phyloP scores from a whole-genome alignment of 2,113 vertebrate species.

The Nettapus auritus region DNA sequence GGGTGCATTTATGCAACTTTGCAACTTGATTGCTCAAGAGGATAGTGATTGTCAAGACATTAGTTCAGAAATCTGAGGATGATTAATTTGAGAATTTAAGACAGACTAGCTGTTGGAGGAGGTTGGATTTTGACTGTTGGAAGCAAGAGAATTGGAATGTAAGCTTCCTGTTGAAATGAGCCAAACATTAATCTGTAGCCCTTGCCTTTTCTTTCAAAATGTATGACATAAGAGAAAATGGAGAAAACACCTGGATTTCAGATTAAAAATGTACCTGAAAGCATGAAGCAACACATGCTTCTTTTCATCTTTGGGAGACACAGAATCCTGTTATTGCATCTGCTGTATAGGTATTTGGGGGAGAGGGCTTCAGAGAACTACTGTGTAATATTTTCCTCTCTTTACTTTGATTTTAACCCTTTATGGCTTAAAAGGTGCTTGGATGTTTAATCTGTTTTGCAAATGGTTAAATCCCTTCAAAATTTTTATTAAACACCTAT shows the following conservation, averaged over 20 bases:
- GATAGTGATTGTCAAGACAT: not conserved
- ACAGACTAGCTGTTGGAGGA: not conserved
- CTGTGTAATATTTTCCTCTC: not conserved
- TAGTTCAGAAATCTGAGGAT: not conserved
- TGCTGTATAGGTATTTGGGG: not conserved
- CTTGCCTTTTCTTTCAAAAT: not conserved
- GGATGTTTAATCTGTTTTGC: not conserved
- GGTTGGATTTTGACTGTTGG: not conserved
- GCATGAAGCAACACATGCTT: not conserved
- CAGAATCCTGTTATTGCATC: not conserved
- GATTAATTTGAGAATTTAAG: not conserved
- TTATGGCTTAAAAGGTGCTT: not conserved
- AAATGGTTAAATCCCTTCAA: not conserved
- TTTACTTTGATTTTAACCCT: not conserved
- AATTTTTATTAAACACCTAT: not conserved
- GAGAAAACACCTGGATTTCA: not conserved
- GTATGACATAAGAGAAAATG: accelerated
- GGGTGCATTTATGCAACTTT: not conserved
- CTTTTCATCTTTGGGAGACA: not conserved
- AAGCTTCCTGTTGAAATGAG: not conserved
- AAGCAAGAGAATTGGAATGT: not conserved
- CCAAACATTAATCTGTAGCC: not conserved
- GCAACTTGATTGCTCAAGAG: not conserved
- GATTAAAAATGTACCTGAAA: not conserved
- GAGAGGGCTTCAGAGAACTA: not conserved